Percentiles rank a stretch among this genome's conserved stretches.
Conservation (phyloP, 2,113 vertebrate species). For the Hippolais icterina region DNA sequence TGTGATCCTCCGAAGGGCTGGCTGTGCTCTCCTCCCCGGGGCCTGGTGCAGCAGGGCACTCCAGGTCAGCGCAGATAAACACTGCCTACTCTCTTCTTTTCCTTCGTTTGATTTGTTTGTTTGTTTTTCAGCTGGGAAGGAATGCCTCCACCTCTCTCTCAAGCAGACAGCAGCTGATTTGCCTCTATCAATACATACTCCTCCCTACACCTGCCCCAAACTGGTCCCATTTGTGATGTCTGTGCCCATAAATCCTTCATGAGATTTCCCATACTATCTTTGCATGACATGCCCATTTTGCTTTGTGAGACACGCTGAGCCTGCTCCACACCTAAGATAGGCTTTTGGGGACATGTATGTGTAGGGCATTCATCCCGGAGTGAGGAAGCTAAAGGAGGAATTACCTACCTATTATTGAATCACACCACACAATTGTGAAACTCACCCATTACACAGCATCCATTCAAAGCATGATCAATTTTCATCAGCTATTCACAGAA, state of each 20-base stretch:
- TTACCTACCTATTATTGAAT: background rate
- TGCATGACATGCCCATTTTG: background rate
- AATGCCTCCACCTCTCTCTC: background rate
- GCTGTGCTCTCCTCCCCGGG: background rate
- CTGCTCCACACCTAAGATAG: accelerated
- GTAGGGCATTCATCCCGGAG: background rate
- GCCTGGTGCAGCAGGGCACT: background rate
- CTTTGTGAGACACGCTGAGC: background rate
- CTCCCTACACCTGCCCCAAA: background rate
- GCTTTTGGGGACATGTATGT: background rate
- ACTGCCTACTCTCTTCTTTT: background rate
- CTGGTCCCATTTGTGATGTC: background rate
- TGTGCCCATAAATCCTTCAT: background rate
- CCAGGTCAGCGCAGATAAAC: background rate
- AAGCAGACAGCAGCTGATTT: background rate
- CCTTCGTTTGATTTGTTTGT: accelerated
- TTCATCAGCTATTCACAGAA: background rate
- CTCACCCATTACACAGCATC: background rate
- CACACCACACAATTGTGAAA: background rate
- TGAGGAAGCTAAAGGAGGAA: background rate
- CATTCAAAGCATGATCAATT: background rate
- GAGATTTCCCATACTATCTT: background rate
- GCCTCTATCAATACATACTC: accelerated
- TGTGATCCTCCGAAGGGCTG: background rate
- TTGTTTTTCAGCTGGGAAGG: background rate